These are phyloP conservation scores for Mobula hypostoma DNA, from an alignment of 2,113 vertebrate species.

Conservation along the genomic window DNA sequence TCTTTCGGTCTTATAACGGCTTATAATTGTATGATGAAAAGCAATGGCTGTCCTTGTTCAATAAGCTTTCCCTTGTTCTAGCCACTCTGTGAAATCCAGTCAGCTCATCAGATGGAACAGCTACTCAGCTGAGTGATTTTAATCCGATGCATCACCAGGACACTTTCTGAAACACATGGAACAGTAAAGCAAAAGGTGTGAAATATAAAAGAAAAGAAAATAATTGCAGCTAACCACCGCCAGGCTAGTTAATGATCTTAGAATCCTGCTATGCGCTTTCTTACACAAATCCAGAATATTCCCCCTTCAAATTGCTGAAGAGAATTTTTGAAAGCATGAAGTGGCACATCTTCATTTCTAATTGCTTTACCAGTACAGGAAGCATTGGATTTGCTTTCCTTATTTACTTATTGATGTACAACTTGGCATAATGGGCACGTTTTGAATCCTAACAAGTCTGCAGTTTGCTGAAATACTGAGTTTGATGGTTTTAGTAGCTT, in stretches of 20 bases:
- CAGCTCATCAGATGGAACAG: neutral
- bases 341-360: neutral
- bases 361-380: neutral
- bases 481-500: too few relatives aligned
- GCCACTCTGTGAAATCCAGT: neutral
- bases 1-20: too few relatives aligned
- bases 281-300: neutral
- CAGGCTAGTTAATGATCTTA: neutral
- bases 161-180: neutral
- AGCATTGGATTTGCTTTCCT: neutral
- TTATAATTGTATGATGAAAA: neutral
- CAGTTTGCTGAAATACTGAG: neutral
- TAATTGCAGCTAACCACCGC: neutral
- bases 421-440: neutral
- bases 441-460: neutral
- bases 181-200: neutral
- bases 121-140: neutral
- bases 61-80: neutral
- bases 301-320: neutral
- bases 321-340: neutral
- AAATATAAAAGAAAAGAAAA: constrained; percentile 3
- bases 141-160: neutral
- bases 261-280: neutral
- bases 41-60: neutral
- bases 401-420: neutral